These are phyloP conservation scores for Zeugodacus cucurbitae DNA, from an alignment of 1,140 invertebrate species.

Conservation along the genomic window DNA sequence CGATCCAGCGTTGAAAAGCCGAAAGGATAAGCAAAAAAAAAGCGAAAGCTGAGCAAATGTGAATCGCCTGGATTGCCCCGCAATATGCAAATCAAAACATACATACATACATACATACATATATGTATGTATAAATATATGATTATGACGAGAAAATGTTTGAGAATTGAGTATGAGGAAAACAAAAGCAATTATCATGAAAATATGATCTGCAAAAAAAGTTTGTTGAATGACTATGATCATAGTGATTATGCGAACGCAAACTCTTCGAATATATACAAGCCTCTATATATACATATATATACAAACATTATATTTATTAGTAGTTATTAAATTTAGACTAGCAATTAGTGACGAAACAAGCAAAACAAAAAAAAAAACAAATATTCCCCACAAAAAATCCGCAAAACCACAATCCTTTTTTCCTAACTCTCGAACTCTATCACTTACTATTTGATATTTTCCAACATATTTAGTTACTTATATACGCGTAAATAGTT, in stretches of 20 bases:
- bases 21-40: neutral
- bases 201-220: neutral
- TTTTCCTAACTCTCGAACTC: neutral
- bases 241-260: slow-evolving; percentile 3
- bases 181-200: neutral
- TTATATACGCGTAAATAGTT: neutral
- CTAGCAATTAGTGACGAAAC: neutral
- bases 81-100: slow-evolving; percentile 34
- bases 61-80: slow-evolving; percentile 43
- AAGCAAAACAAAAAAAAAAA: neutral
- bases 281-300: neutral
- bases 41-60: neutral
- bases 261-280: slow-evolving; percentile 28
- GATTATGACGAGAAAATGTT: neutral
- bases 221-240: neutral
- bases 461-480: neutral
- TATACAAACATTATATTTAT: neutral
- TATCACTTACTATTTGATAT: neutral
- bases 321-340: neutral
- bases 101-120: neutral
- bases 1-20: slow-evolving; percentile 43
- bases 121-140: neutral
- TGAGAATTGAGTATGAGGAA: neutral
- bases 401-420: neutral
- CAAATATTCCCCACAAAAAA: neutral